Percentiles rank a stretch among this genome's conserved stretches.
phyloP scores from a whole-genome alignment of 2,888 invertebrate genomes.

The Melitaea athalia region DNA sequence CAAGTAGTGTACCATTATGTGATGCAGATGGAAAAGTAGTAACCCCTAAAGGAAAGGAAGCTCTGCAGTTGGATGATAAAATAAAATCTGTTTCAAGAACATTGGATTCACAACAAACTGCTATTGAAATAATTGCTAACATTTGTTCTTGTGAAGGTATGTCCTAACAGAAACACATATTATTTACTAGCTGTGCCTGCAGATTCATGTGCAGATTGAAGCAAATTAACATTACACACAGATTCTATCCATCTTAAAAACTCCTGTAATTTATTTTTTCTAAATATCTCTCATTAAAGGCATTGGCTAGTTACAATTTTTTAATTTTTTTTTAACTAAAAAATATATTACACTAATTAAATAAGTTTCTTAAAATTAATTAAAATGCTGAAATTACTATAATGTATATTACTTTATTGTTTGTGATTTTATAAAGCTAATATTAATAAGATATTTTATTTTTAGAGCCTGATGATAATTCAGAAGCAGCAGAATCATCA shows the following conservation, averaged over 20 bases:
- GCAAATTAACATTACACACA: too few relatives aligned
- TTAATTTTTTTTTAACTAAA: too few relatives aligned
- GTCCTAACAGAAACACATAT: neutral
- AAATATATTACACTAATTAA: too few relatives aligned
- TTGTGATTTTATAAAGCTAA: neutral
- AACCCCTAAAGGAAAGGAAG: slow-evolving; percentile 63
- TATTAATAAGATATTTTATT: slow-evolving; percentile 17
- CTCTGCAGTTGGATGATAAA: slow-evolving; percentile 70
- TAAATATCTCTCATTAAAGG: too few relatives aligned
- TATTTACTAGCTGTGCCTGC: neutral
- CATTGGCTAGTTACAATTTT: too few relatives aligned
- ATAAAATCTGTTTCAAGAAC: slow-evolving; percentile 78
- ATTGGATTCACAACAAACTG: slow-evolving; percentile 86
- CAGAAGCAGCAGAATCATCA: slow-evolving; percentile 60
- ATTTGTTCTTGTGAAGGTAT: slow-evolving; percentile 85
- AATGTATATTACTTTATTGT: neutral
- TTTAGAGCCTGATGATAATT: slow-evolving; percentile 59
- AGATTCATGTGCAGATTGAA: too few relatives aligned
- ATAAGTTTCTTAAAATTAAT: neutral
- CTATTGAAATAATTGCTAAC: slow-evolving; percentile 87
- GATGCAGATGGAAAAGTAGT: slow-evolving; percentile 57
- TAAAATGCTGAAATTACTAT: neutral
- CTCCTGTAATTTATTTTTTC: neutral
- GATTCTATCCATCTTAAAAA: neutral
- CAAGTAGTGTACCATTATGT: slow-evolving; percentile 72